Evolutionary conservation across 2,797 vertebrate species (phyloP), one percentile per base, ranked within the genome.

Genomic region (Alcedo quadribrachys): DNA sequence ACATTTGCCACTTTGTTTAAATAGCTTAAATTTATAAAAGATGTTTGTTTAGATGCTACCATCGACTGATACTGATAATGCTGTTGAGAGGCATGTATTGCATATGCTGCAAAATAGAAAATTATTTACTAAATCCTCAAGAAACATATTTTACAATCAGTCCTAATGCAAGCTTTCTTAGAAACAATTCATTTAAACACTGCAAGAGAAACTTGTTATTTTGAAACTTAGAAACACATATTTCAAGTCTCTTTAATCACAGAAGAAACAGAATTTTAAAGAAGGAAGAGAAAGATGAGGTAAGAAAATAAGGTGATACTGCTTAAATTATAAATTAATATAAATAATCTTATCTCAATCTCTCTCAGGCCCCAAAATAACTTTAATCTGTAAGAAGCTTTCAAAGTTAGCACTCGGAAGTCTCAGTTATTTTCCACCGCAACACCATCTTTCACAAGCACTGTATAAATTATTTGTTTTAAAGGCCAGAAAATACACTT

Each of bases 351-450:
- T 80, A 68, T 92, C 85, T 73, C 87, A 84, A 70, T 66, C 90
- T 85, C 73, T 77, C 80, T 89, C 85, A 92, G 87, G 1, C 28
- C 81, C 67, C 51, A 81, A 93, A 91, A 93, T 93, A 93, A 95
- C 94, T 87, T 63, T 95, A 93, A 95, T 96, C 94, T 93, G 54
- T 92, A 93, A 96, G 91, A 82, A 94, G 88, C 83, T 95, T 93
- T 94, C 66, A 55, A 93, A 96, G 67, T 94, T 93, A 85, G 73
- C 69, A 87, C 84, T 93, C 76, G 46, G 74, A 91, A 94, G 86
- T 45, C 92, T 90, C 87, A 66, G 87, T 94, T 93, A 95, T 93
- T 96, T 94, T 94, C 94, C 92, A 96, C 53, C 81, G 53, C 63
- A 82, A 76, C 51, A 70, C 18, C 32, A 75, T 24, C 68, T 75